A percentile compares a stretch with the other conserved stretches of the same genome.
phyloP scores from a whole-genome alignment of 2,113 vertebrate genomes.

The Capreolus pygargus region DNA sequence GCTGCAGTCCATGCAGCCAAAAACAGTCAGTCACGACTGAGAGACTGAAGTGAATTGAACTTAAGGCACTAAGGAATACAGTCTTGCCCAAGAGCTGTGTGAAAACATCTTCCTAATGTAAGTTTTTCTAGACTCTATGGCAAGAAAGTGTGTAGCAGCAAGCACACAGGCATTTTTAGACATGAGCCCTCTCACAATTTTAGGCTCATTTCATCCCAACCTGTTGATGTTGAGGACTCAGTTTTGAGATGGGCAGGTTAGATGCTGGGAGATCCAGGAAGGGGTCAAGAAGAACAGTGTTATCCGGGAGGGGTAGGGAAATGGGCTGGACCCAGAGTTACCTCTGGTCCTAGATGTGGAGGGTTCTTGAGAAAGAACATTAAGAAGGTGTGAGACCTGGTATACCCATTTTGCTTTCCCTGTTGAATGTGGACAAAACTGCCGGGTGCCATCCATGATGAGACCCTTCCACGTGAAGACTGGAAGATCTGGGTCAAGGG shows the following conservation, averaged over 20 bases:
- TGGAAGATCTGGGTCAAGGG: background rate
- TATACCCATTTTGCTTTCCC: background rate
- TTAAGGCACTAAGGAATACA: background rate
- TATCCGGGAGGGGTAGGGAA: fast-evolving
- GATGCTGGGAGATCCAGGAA: no score
- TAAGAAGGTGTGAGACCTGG: no score
- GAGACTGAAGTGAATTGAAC: background rate
- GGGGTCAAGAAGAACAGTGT: background rate
- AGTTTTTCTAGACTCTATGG: background rate
- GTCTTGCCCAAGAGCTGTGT: background rate
- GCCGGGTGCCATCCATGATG: fast-evolving
- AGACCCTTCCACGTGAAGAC: background rate
- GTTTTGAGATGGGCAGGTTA: background rate
- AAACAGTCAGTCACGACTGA: background rate
- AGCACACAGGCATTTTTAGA: no score
- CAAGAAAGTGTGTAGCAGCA: fast-evolving
- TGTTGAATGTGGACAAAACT: background rate
- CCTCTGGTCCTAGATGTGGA: background rate
- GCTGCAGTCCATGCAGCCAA: background rate
- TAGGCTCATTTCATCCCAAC: background rate
- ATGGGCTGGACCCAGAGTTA: background rate
- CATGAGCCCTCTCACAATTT: fast-evolving
- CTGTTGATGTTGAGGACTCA: background rate
- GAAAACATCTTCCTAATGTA: background rate
- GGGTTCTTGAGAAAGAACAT: background rate